Evolutionary conservation across 2,113 vertebrate species (phyloP).

Genomic region (Platichthys stellatus): DNA sequence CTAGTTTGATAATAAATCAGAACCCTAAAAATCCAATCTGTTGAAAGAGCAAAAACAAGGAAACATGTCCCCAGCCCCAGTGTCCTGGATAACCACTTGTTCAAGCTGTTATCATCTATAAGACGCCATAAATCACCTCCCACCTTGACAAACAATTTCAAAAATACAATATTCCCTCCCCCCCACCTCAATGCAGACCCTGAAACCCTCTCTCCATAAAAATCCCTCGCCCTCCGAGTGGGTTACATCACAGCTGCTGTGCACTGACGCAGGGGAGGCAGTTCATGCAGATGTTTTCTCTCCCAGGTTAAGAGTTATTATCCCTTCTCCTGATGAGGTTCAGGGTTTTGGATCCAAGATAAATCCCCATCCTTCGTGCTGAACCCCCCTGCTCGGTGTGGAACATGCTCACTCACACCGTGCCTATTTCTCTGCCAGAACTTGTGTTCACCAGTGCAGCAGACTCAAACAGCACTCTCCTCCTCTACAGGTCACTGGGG

Average conservation of each 20-base stretch:
- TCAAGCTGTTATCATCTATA: neutral
- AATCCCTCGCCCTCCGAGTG: neutral
- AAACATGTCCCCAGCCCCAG: neutral
- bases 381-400: neutral
- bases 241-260: neutral
- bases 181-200: neutral
- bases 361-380: neutral
- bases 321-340: slow-evolving; percentile 19
- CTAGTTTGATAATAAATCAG: neutral
- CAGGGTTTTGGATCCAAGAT: slow-evolving; percentile 15
- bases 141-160: slow-evolving; percentile 6
- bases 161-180: neutral
- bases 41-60: neutral
- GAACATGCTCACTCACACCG: slow-evolving; percentile 3
- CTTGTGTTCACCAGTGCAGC: too few relatives aligned
- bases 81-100: neutral
- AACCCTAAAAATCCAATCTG: neutral
- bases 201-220: neutral
- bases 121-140: slow-evolving; percentile 15
- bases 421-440: neutral
- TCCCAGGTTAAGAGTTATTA: slow-evolving; percentile 13
- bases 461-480: neutral
- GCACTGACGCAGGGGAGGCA: neutral
- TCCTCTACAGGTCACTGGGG: slow-evolving; percentile 45
- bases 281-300: slow-evolving; percentile 41